Base-by-base conservation (phyloP, 2,113 vertebrate genomes). In the Engraulis encrasicolus region DNA sequence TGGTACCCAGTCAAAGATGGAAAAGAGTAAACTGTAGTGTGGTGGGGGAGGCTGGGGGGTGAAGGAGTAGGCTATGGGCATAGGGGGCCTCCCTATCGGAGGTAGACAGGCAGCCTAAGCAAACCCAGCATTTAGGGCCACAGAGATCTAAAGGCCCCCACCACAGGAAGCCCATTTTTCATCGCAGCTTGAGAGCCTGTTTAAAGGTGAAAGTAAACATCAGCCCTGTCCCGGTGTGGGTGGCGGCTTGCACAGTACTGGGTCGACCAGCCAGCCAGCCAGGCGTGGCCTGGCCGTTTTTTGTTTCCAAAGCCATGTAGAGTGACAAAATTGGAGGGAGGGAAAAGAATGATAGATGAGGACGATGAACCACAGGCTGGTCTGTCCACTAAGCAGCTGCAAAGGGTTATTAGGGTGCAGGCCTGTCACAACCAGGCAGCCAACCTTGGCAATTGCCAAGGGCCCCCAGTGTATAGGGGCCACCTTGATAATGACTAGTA, bases 151-250 rank as follows among this genome's bases (percentile, higher is more conserved):
- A 89, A 49, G 82, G 80, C 27, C 86, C 87, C 84, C 52, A 88
- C 81, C 84, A 74, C 81, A 88, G 79, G 71, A 15, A 84, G 66
- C 34, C 81, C 45, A 82, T 78, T 86, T 86, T 88, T 87, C 81
- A 84, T 37, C 71, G 84, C 83, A 84, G 20, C 84, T 58, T 52
- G 61, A 23, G 78, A 83, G 86, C 82, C 49, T 79, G 77, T 50
- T 84, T 74, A 78, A 78, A 83, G 81, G 83, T 27, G 23, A 52
- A 71, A 20, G 66, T 17, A 84, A 82, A 79, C 23, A 15, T 81
- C 37, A 45, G 1, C 61, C 23, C 61, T 27, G 49, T 15, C 61
- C 23, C 61, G 27, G 49, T 15, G 78, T 82, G n/a, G 37, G 71
- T 27, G 38, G 82, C 66, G 14, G 20, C 27, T 4, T n/a, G n/a